Evolutionary conservation across 2,888 invertebrate genomes (phyloP).

Genomic region (Cyaniris semiargus): DNA sequence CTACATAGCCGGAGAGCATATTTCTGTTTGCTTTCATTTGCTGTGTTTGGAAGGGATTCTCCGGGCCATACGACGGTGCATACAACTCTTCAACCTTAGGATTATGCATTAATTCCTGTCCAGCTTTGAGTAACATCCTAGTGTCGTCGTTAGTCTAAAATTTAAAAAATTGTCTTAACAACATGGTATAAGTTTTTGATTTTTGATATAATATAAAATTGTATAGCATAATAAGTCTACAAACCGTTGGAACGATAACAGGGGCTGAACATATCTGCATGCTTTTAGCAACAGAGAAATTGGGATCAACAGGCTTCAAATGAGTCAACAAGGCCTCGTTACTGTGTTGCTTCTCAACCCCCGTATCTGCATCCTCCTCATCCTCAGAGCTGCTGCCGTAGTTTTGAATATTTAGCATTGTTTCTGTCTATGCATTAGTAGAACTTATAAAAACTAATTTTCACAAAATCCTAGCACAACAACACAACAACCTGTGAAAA

Average conservation of each 20-base stretch:
- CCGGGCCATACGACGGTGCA: slow-evolving; percentile 94
- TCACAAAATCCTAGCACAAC: slow-evolving; percentile 11
- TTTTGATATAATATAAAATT: background rate
- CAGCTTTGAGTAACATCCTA: slow-evolving; percentile 87
- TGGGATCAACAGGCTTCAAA: slow-evolving; percentile 79
- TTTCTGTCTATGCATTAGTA: slow-evolving; percentile 34
- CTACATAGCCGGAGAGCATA: slow-evolving; percentile 95
- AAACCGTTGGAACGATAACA: slow-evolving; percentile 88
- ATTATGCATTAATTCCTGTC: slow-evolving; percentile 93
- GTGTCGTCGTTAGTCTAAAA: slow-evolving; percentile 86
- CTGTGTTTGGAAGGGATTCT: slow-evolving; percentile 95
- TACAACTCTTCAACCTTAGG: slow-evolving; percentile 97
- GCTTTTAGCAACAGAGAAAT: slow-evolving; percentile 82
- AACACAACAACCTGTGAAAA: background rate
- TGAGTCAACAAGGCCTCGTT: slow-evolving; percentile 71
- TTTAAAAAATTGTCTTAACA: slow-evolving; percentile 24
- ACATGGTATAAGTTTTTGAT: background rate
- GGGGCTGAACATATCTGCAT: slow-evolving; percentile 91
- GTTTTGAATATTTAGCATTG: slow-evolving; percentile 86
- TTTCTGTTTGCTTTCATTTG: slow-evolving; percentile 94
- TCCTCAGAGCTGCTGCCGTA: slow-evolving; percentile 88
- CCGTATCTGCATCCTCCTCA: slow-evolving; percentile 78
- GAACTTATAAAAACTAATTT: background rate
- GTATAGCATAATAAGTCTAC: slow-evolving; percentile 37
- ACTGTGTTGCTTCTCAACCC: slow-evolving; percentile 60